Evolutionary conservation across 2,888 invertebrate genomes (phyloP).

Genomic region (Sarcophaga variegata): DNA sequence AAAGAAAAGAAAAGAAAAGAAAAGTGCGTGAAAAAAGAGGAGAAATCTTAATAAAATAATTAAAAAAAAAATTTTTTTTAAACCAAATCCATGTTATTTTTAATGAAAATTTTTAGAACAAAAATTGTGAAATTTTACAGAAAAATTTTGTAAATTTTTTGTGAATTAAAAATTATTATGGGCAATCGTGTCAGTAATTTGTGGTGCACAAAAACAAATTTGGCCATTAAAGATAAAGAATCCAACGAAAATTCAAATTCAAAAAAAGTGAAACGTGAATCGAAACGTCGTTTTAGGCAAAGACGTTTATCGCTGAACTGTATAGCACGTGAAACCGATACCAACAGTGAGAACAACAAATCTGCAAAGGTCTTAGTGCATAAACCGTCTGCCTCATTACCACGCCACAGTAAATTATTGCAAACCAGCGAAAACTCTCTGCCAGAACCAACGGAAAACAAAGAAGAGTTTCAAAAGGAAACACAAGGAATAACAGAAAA

Average conservation of each 20-base stretch:
- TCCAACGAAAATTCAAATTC: conserved; percentile 44
- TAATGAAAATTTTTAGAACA: conserved; percentile 6
- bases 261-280: conserved; percentile 42
- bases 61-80: not conserved
- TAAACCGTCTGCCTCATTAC: conserved; percentile 29
- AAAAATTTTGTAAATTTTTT: conserved; percentile 5
- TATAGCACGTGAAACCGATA: conserved; percentile 68
- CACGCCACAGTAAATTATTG: conserved; percentile 45
- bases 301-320: conserved; percentile 76
- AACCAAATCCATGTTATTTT: not conserved
- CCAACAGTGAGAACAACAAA: not conserved
- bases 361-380: conserved; percentile 27
- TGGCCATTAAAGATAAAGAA: conserved; percentile 60
- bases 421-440: not conserved
- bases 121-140: conserved; percentile 7
- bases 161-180: conserved; percentile 75
- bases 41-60: conserved; percentile 1
- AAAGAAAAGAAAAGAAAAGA: not conserved
- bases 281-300: conserved; percentile 57
- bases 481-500: not conserved
- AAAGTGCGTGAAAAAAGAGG: conserved; percentile 10
- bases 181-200: conserved; percentile 80
- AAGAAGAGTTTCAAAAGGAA: not conserved
- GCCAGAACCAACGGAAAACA: not conserved
- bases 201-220: conserved; percentile 80